Percentiles rank a stretch among this genome's conserved stretches.
phyloP scores from a whole-genome alignment of 2,113 vertebrate genomes.

The Myrmecobius fasciatus region DNA sequence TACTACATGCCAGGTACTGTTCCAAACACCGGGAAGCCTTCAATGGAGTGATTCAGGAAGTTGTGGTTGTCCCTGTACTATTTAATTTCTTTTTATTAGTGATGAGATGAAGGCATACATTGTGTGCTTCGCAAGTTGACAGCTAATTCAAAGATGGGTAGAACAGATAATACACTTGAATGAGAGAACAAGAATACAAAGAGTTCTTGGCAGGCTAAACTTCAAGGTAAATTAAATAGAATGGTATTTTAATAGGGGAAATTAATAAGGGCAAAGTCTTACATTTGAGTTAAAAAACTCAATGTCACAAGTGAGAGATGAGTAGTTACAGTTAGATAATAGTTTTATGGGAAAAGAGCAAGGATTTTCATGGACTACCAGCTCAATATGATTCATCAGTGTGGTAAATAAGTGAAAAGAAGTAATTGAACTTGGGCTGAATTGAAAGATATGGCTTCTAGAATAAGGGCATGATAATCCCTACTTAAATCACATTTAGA shows the following conservation, averaged over 20 bases:
- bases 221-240: neutral
- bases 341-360: neutral
- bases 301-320: neutral
- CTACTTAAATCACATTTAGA: too few species aligned
- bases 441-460: neutral
- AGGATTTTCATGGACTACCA: neutral
- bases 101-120: neutral
- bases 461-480: neutral
- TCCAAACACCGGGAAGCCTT: neutral
- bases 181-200: neutral
- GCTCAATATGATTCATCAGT: neutral
- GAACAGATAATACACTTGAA: neutral
- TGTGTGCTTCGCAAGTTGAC: neutral
- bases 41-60: neutral
- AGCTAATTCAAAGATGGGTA: neutral
- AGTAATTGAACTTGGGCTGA: neutral
- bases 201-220: neutral
- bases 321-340: neutral
- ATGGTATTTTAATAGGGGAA: neutral
- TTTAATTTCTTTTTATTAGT: neutral
- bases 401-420: neutral
- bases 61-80: neutral
- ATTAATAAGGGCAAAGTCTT: neutral
- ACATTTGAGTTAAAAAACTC: neutral
- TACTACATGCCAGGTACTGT: neutral